These are phyloP conservation scores for Mastacembelus armatus DNA, from an alignment of 2,797 vertebrate genomes.

Conservation along the genomic window DNA sequence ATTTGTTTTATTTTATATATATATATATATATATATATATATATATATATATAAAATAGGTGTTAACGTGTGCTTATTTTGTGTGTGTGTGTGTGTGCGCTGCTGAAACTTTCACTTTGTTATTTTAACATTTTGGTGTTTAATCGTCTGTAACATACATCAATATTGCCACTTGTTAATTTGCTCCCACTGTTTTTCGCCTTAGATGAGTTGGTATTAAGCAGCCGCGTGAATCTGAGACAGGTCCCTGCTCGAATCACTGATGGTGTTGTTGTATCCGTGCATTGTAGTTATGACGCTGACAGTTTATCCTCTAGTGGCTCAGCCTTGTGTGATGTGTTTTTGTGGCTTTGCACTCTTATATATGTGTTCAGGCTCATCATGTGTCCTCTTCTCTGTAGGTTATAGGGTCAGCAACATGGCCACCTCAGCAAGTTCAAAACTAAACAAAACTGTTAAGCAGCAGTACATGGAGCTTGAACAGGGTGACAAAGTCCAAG, in stretches of 20 bases:
- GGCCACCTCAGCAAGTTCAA: slow-evolving; percentile 91
- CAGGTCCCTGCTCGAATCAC: not conserved
- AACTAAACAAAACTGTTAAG: slow-evolving; percentile 93
- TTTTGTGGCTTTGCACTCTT: not conserved
- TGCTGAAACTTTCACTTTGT: slow-evolving; percentile 10
- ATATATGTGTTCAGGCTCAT: not conserved
- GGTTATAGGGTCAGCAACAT: slow-evolving; percentile 77
- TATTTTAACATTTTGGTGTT: not conserved
- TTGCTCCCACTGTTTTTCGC: not conserved
- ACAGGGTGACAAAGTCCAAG: slow-evolving; percentile 92
- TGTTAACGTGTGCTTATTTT: no score
- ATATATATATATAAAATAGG: no score
- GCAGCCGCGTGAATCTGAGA: not conserved
- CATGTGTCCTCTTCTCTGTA: slow-evolving; percentile 26
- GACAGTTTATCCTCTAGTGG: not conserved
- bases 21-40: no score
- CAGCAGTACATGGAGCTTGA: slow-evolving; percentile 93
- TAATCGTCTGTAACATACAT: not conserved
- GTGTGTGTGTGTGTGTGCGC: not conserved
- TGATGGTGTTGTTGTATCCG: not conserved
- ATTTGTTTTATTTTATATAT: no score
- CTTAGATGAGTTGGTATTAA: not conserved
- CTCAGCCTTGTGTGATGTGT: not conserved
- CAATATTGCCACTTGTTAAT: not conserved
- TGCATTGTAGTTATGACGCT: not conserved